Percentiles rank a stretch among this genome's conserved stretches.
Evolutionary conservation across 2,113 vertebrate species (phyloP).

Genomic region (Chauna torquata): DNA sequence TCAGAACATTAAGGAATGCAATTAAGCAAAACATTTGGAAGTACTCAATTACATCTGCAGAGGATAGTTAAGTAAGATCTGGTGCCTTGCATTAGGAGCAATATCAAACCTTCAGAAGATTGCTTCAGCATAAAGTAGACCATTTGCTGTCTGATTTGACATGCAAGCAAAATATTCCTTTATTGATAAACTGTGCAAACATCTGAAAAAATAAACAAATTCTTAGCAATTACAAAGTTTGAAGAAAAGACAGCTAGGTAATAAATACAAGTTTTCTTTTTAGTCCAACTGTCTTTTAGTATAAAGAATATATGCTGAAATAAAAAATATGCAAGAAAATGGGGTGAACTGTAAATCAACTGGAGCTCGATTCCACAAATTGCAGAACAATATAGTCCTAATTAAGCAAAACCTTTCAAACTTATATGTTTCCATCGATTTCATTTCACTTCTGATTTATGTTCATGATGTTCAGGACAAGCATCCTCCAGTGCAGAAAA

Average conservation of each 20-base stretch:
- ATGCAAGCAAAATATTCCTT: not conserved
- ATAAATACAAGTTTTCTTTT: not conserved
- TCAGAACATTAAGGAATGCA: slow-evolving; percentile 69
- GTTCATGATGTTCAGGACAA: not conserved
- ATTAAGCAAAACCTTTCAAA: not conserved
- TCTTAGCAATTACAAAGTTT: not conserved
- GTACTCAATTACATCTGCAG: slow-evolving; percentile 65
- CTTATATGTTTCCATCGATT: not conserved
- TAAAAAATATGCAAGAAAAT: not conserved
- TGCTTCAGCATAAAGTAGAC: not conserved
- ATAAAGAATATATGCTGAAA: not conserved
- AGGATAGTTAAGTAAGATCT: slow-evolving; percentile 54
- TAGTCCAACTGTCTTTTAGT: not conserved
- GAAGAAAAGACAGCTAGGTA: not conserved
- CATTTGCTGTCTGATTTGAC: not conserved
- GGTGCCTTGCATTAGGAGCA: slow-evolving; percentile 7
- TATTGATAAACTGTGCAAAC: not conserved
- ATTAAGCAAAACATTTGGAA: slow-evolving; percentile 73
- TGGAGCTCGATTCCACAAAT: not conserved
- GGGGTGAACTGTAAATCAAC: not conserved
- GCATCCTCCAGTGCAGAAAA: not conserved
- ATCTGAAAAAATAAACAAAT: not conserved
- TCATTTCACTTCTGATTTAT: not conserved
- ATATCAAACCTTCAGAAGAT: slow-evolving; percentile 21
- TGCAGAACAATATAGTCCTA: not conserved